Evolutionary conservation across 2,888 invertebrate genomes (phyloP), one percentile per base, ranked within the genome.

Genomic region (Sepioteuthis lessoniana): DNA sequence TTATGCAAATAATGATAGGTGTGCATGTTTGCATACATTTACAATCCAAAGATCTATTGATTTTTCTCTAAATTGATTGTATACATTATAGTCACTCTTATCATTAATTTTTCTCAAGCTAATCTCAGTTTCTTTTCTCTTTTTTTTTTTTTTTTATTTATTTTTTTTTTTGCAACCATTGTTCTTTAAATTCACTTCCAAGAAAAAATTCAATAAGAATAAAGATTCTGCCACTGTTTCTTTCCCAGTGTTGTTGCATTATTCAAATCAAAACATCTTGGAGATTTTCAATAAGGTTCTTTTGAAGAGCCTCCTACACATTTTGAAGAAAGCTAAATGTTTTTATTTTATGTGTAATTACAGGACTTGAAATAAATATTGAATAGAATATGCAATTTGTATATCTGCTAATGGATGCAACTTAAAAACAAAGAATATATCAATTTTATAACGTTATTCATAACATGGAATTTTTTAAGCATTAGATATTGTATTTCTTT

Each of bases 61-160:
- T 76, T 76, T 76, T 76, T 76, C n/a, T 76, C 35, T 76, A 76
- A 76, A 76, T 76, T 76, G 76, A 76, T 76, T 76, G 76, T 76
- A 35, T 35, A 76, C n/a, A 35, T 76, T 13, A 76, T 76, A 76
- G 76, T 35, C 35, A 76, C 76, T n/a, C 19, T 76, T 76, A 76
- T 76, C 76, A 76, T 76, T 35, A 16, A 76, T 76, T 35, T 76
- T 35, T 35, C 76, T 35, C 25, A 55, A 25, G 55, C 21, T 19
- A 55, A 55, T 55, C 25, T 55, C 25, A 21, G 21, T 55, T 55
- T 55, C 55, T 55, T 55, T 55, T n/a, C 16, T 76, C 76, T 31
- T n/a, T 28, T 76, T n/a, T 76, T 76, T n/a, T n/a, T 13, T 76
- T 76, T 10, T 35, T 42, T 42, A 5, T 3, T 42, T 42, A 5